phyloP scores from a whole-genome alignment of 2,888 invertebrate species.

The Mystacides longicornis region DNA sequence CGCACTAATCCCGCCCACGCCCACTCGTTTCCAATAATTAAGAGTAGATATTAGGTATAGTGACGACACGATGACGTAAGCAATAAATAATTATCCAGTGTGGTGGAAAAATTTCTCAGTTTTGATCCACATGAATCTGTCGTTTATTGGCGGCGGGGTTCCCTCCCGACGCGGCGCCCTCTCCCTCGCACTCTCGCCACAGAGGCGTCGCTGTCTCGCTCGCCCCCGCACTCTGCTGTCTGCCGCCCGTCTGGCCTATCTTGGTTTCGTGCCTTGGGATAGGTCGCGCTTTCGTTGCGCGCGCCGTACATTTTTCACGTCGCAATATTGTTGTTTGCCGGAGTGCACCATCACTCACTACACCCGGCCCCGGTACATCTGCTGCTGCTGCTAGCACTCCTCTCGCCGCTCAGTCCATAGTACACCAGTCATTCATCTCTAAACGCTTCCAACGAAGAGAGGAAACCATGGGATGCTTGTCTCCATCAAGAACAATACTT shows the following conservation, averaged over 20 bases:
- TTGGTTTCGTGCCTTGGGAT: constrained; percentile 5
- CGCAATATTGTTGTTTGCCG: not conserved
- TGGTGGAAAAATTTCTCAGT: not conserved
- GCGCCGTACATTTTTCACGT: constrained; percentile 3
- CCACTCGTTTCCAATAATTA: too few species aligned
- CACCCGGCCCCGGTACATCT: too few species aligned
- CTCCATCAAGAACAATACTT: too few species aligned
- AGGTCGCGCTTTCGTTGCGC: constrained; percentile 6
- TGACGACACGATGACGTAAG: not conserved
- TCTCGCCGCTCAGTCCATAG: too few species aligned
- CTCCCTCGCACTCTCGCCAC: not conserved
- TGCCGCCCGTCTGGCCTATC: constrained; percentile 8
- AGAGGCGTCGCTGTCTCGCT: not conserved
- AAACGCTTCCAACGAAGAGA: too few species aligned
- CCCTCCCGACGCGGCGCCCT: not conserved
- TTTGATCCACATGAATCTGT: not conserved
- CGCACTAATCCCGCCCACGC: too few species aligned
- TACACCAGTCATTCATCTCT: too few species aligned
- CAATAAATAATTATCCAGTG: constrained; percentile 1
- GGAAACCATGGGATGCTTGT: too few species aligned
- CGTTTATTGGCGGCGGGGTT: not conserved
- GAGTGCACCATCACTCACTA: too few species aligned
- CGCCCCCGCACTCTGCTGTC: not conserved
- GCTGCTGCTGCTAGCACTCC: too few species aligned
- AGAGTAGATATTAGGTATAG: too few species aligned